Conservation (phyloP, 2,888 invertebrate genomes). For the Tubulanus polymorphus region DNA sequence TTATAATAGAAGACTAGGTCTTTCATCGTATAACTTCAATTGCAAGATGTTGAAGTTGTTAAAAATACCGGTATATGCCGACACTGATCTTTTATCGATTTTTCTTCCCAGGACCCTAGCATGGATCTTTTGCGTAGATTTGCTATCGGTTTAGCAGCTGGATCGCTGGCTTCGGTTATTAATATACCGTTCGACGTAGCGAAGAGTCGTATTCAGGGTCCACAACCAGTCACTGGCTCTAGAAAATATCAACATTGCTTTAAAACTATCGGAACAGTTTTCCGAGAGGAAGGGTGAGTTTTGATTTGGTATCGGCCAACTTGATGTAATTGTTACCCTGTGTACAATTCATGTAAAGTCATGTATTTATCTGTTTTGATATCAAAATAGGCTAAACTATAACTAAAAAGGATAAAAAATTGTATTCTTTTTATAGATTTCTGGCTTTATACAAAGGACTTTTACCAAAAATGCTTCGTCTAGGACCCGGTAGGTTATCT, state of each 20-base stretch:
- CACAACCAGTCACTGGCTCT: slow-evolving; percentile 69
- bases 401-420: not conserved
- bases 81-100: not conserved
- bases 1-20: too few relatives aligned
- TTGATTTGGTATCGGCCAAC: not conserved
- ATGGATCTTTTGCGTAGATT: slow-evolving; percentile 54
- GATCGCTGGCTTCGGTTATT: slow-evolving; percentile 77
- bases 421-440: slow-evolving; percentile 63
- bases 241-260: slow-evolving; percentile 77
- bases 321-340: slow-evolving; percentile 6
- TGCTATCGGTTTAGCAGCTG: slow-evolving; percentile 79
- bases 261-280: slow-evolving; percentile 69
- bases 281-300: slow-evolving; percentile 81
- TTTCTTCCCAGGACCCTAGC: slow-evolving; percentile 34
- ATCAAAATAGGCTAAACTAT: not conserved
- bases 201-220: slow-evolving; percentile 91
- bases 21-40: too few relatives aligned
- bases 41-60: too few relatives aligned
- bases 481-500: slow-evolving; percentile 75
- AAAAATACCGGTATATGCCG: too few relatives aligned
- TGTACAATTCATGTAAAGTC: slow-evolving; percentile 3
- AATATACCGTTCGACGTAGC: slow-evolving; percentile 97
- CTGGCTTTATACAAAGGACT: slow-evolving; percentile 87
- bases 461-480: slow-evolving; percentile 80
- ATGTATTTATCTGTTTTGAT: not conserved